Evolutionary conservation across 2,888 invertebrate genomes (phyloP).

Genomic region (Xestobium rufovillosum): DNA sequence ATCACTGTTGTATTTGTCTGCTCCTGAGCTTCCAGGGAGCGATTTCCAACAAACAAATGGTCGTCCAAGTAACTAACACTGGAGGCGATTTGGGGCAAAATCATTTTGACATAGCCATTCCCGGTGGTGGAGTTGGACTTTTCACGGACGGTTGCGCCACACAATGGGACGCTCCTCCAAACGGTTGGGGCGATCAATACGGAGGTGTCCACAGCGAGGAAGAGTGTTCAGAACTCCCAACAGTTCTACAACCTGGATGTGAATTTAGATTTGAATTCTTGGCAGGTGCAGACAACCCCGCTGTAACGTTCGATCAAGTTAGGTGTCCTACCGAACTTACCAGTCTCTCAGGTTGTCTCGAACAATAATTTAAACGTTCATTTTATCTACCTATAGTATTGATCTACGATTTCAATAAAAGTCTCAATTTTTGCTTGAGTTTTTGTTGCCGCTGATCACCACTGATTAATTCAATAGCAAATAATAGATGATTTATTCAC

Average conservation of each 20-base stretch:
- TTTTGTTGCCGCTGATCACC: no score
- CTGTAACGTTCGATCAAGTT: constrained; percentile 20
- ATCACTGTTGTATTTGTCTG: constrained; percentile 21
- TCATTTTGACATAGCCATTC: constrained; percentile 23
- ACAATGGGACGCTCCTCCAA: constrained; percentile 22
- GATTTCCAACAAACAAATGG: constrained; percentile 17
- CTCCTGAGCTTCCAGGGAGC: constrained; percentile 20
- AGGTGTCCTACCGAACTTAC: constrained; percentile 20
- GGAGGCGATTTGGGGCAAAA: constrained; percentile 19
- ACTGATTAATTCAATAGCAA: no score
- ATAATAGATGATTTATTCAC: no score
- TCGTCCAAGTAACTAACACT: constrained; percentile 23
- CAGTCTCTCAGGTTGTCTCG: constrained; percentile 16
- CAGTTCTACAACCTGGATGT: constrained; percentile 19
- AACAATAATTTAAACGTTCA: no score
- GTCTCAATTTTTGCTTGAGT: no score
- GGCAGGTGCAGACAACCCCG: constrained; percentile 21
- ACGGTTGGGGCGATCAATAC: constrained; percentile 25
- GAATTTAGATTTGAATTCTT: constrained; percentile 21
- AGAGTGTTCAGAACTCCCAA: constrained; percentile 19
- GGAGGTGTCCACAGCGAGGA: constrained; percentile 22
- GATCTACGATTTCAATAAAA: no score
- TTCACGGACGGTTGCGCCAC: constrained; percentile 20
- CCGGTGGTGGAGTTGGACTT: constrained; percentile 24
- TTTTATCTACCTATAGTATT: no score